Evolutionary conservation across 37 sponge, comb jelly and placozoan genomes (phyloP).

Genomic region (Eunapius fragilis): DNA sequence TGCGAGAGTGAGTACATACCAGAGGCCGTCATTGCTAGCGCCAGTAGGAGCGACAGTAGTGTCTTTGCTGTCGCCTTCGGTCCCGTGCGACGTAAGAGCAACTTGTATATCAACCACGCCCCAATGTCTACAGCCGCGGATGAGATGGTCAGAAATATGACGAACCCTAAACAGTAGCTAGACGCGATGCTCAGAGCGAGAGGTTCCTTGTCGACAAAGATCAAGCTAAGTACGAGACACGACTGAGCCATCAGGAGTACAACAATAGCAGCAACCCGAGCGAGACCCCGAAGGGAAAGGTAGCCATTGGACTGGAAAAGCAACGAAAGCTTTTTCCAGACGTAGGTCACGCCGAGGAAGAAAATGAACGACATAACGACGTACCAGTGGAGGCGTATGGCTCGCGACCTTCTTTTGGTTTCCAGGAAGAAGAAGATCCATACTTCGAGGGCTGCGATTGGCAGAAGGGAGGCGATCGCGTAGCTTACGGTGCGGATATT

Average conservation of each 20-base stretch:
- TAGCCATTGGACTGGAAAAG: neutral
- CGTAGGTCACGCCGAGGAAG: neutral
- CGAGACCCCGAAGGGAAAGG: neutral
- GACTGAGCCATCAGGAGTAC: neutral
- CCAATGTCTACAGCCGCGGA: slow-evolving; percentile 31
- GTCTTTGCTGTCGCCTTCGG: neutral
- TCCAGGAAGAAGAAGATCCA: neutral
- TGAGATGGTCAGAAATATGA: slow-evolving; percentile 24
- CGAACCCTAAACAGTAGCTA: slow-evolving; percentile 19
- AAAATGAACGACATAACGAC: neutral
- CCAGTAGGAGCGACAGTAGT: slow-evolving; percentile 22
- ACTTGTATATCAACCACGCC: slow-evolving; percentile 27
- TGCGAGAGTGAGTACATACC: neutral
- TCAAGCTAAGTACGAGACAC: neutral
- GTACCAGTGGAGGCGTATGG: neutral
- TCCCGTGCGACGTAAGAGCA: neutral
- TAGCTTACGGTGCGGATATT: neutral
- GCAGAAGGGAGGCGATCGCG: neutral
- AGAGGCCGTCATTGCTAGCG: slow-evolving; percentile 19
- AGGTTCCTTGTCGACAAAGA: neutral
- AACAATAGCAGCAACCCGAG: neutral
- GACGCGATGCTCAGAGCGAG: neutral
- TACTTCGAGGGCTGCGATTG: neutral
- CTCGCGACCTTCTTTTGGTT: neutral
- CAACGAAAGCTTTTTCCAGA: neutral